Conservation (phyloP, 2,888 invertebrate species). For the Anorthoa munda region DNA sequence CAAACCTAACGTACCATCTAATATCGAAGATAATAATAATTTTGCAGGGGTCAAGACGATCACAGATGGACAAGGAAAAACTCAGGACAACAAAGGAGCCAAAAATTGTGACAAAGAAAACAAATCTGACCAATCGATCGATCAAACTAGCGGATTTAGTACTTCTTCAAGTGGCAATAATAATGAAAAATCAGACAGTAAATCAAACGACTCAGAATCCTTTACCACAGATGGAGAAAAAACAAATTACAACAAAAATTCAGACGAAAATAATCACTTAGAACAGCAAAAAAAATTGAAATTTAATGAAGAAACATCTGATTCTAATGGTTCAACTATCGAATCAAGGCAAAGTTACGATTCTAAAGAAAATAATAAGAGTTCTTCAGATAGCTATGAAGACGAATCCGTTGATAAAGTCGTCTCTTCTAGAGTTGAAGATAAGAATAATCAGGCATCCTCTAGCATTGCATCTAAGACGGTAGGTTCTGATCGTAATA, state of each 20-base stretch:
- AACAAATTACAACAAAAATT: not conserved
- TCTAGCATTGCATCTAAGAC: not conserved
- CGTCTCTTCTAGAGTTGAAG: not conserved
- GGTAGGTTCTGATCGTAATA: not conserved
- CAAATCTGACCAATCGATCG: not conserved
- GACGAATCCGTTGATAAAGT: not conserved
- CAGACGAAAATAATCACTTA: not conserved
- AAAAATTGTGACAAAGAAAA: not conserved
- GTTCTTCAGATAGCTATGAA: not conserved
- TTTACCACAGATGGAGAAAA: fast-evolving
- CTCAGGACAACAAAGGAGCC: not conserved
- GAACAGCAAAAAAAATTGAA: not conserved
- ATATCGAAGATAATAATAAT: not conserved
- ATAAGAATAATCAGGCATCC: not conserved
- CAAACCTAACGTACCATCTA: not conserved
- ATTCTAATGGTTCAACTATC: not conserved
- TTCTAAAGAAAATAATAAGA: not conserved
- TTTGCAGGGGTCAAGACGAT: constrained; percentile 3
- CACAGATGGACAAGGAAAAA: not conserved
- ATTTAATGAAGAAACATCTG: not conserved
- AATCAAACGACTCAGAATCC: not conserved
- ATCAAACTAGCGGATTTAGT: not conserved
- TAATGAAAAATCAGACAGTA: not conserved
- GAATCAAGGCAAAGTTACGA: not conserved
- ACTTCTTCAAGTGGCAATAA: not conserved